A percentile compares a stretch with the other conserved stretches of the same genome.
Evolutionary conservation across 2,888 invertebrate species (phyloP).

Genomic region (Eretmocerus hayati): DNA sequence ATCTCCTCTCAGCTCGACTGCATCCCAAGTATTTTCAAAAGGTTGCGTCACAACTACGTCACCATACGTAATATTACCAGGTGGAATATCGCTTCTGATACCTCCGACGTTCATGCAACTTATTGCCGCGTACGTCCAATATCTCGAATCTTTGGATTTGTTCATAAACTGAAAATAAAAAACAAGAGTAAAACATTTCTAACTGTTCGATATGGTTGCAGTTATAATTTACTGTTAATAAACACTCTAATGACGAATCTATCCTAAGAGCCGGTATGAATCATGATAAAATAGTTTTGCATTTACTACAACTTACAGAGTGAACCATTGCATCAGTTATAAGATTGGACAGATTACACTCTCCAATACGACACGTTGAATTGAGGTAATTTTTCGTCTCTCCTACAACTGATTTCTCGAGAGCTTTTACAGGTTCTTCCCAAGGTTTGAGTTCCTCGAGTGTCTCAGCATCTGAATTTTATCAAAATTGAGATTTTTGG

Average conservation of each 20-base stretch:
- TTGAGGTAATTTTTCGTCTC: conserved; percentile 53
- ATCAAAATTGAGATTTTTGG: conserved; percentile 3
- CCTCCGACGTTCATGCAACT: conserved; percentile 65
- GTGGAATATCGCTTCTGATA: conserved; percentile 57
- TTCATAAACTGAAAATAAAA: conserved; percentile 46
- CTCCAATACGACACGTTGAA: conserved; percentile 52
- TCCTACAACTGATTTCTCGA: conserved; percentile 55
- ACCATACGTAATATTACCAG: conserved; percentile 55
- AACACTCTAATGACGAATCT: not conserved
- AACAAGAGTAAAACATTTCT: not conserved
- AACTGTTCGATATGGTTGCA: not conserved
- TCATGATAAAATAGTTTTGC: not conserved
- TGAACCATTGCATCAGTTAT: conserved; percentile 66
- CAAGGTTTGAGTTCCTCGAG: conserved; percentile 55
- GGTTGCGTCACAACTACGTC: conserved; percentile 65
- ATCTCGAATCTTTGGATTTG: conserved; percentile 44
- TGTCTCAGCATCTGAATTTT: conserved; percentile 58
- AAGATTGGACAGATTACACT: conserved; percentile 70
- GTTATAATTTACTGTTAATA: not conserved
- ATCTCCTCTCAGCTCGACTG: conserved; percentile 62
- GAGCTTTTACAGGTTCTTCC: conserved; percentile 52
- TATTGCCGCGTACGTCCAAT: conserved; percentile 64
- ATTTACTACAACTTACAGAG: conserved; percentile 48
- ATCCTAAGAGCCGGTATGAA: not conserved
- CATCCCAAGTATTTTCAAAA: conserved; percentile 68